Evolutionary conservation across 1,140 invertebrate genomes (phyloP).

Genomic region (Cherax destructor): DNA sequence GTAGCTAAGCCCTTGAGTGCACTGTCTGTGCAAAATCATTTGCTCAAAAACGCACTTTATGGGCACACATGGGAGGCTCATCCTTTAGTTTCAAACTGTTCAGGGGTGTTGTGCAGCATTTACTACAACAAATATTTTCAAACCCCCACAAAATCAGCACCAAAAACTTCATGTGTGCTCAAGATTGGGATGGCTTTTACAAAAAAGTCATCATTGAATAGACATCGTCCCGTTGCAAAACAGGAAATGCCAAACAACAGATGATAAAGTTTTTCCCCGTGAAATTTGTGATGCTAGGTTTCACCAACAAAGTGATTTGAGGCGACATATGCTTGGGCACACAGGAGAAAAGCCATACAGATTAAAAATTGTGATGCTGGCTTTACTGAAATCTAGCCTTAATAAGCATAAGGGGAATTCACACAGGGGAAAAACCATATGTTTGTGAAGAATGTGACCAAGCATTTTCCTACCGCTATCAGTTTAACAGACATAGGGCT

Average conservation of each 20-base stretch:
- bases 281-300: constrained; percentile 72
- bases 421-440: constrained; percentile 78
- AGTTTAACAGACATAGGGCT: constrained; percentile 87
- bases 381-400: constrained; percentile 72
- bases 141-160: constrained; percentile 39
- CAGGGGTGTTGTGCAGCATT: constrained; percentile 54
- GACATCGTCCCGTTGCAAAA: constrained; percentile 57
- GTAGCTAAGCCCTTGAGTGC: constrained; percentile 60
- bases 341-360: constrained; percentile 71
- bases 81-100: constrained; percentile 48
- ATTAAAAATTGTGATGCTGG: constrained; percentile 63
- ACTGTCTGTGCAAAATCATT: constrained; percentile 59
- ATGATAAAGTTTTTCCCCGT: constrained; percentile 73
- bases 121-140: constrained; percentile 34
- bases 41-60: constrained; percentile 61
- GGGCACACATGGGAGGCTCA: constrained; percentile 55
- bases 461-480: constrained; percentile 89
- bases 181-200: constrained; percentile 59
- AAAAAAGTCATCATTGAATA: constrained; percentile 42
- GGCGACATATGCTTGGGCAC: constrained; percentile 71
- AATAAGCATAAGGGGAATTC: constrained; percentile 80
- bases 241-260: background rate
- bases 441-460: constrained; percentile 79
- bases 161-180: constrained; percentile 61
- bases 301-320: constrained; percentile 72